Conservation (phyloP, 2,888 invertebrate genomes). For the Mantis religiosa region DNA sequence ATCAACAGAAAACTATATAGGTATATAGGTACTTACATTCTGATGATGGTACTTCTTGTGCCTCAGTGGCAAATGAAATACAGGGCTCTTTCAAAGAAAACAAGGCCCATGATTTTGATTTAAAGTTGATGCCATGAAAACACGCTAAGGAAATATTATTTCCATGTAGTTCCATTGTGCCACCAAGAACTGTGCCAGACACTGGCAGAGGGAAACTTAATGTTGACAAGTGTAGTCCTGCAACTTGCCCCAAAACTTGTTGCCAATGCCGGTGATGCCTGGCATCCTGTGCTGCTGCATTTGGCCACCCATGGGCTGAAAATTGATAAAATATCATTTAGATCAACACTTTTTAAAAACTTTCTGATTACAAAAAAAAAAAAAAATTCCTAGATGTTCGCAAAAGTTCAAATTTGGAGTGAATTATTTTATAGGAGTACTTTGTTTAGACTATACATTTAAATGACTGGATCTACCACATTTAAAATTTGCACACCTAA, state of each 20-base stretch:
- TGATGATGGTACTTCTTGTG: constrained; percentile 74
- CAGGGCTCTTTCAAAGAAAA: constrained; percentile 91
- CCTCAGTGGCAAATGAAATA: constrained; percentile 89
- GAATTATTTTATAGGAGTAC: background rate
- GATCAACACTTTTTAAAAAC: background rate
- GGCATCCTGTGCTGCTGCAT: constrained; percentile 53
- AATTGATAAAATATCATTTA: background rate
- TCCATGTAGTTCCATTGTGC: constrained; percentile 80
- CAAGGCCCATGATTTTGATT: constrained; percentile 92
- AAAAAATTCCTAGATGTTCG: background rate
- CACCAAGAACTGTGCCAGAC: constrained; percentile 75
- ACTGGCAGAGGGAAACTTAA: constrained; percentile 64
- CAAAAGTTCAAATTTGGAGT: background rate
- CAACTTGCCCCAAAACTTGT: constrained; percentile 73
- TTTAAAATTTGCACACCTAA: background rate
- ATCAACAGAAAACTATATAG: background rate
- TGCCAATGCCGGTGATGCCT: constrained; percentile 95
- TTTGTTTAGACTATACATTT: background rate
- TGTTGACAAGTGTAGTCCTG: constrained; percentile 73
- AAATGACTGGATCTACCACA: background rate
- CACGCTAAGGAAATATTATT: constrained; percentile 87
- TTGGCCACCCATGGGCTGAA: background rate
- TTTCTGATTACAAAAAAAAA: background rate
- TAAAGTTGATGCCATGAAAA: constrained; percentile 96
- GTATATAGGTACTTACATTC: constrained; percentile 59